Evolutionary conservation across 2,888 invertebrate species (phyloP).

Genomic region (Microctonus hyperodae): DNA sequence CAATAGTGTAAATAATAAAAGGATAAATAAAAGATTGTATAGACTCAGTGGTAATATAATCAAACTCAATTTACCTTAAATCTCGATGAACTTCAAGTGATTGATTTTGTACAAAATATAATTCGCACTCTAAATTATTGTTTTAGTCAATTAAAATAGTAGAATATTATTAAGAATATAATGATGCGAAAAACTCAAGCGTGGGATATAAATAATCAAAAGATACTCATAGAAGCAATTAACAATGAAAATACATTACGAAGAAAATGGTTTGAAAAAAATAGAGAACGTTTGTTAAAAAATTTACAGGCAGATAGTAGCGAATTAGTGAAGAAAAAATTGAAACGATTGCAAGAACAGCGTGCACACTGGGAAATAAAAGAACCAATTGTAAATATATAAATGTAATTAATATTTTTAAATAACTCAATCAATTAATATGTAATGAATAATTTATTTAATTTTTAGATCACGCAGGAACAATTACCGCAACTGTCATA

Average conservation of each 20-base stretch:
- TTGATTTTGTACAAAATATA: not conserved
- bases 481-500: conserved; percentile 42
- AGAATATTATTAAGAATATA: conserved; percentile 10
- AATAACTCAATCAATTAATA: not conserved
- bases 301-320: conserved; percentile 41
- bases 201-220: conserved; percentile 53
- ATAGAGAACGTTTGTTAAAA: conserved; percentile 50
- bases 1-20: conserved; percentile 57
- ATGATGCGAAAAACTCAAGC: conserved; percentile 40
- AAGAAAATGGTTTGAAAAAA: conserved; percentile 53
- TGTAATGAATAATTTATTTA: not conserved
- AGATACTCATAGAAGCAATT: conserved; percentile 47
- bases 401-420: conserved; percentile 1
- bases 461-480: conserved; percentile 13
- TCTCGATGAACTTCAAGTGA: conserved; percentile 14
- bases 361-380: conserved; percentile 20
- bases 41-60: conserved; percentile 15
- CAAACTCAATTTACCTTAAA: not conserved
- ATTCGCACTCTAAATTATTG: conserved; percentile 6
- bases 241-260: conserved; percentile 47
- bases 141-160: not conserved
- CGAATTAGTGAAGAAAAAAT: conserved; percentile 34
- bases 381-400: conserved; percentile 26
- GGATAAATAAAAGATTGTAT: conserved; percentile 31
- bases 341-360: conserved; percentile 26